Evolutionary conservation across 2,888 invertebrate genomes (phyloP).

Genomic region (Sminthurinus aureus): DNA sequence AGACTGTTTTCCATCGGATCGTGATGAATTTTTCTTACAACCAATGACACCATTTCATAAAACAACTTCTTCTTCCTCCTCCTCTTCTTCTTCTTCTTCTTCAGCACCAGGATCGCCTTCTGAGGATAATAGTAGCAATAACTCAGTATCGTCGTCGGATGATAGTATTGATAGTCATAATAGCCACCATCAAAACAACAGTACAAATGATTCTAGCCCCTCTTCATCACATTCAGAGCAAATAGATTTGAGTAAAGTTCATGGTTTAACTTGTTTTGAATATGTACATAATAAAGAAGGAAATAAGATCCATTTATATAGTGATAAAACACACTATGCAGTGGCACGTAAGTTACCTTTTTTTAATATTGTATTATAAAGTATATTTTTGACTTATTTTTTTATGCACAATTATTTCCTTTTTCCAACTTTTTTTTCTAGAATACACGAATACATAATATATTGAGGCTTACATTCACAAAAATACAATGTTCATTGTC

Average conservation of each 20-base stretch:
- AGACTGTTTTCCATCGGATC: conserved; percentile 19
- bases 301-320: conserved; percentile 5
- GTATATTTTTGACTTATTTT: no score
- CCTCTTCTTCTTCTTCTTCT: background rate
- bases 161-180: background rate
- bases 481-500: no score
- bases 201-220: background rate
- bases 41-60: background rate
- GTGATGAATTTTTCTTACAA: conserved; percentile 30
- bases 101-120: background rate
- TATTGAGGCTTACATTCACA: no score
- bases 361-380: no score
- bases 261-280: background rate
- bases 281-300: conserved; percentile 23
- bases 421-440: no score
- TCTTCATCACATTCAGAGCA: background rate
- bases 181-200: background rate
- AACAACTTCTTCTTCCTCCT: background rate
- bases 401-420: no score
- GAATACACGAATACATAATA: no score
- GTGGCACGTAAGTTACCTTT: background rate
- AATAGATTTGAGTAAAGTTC: background rate
- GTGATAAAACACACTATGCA: background rate
- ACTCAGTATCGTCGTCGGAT: no score
- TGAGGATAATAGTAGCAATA: no score